These are phyloP conservation scores for Battus philenor DNA, from an alignment of 1,140 invertebrate species.

Conservation along the genomic window DNA sequence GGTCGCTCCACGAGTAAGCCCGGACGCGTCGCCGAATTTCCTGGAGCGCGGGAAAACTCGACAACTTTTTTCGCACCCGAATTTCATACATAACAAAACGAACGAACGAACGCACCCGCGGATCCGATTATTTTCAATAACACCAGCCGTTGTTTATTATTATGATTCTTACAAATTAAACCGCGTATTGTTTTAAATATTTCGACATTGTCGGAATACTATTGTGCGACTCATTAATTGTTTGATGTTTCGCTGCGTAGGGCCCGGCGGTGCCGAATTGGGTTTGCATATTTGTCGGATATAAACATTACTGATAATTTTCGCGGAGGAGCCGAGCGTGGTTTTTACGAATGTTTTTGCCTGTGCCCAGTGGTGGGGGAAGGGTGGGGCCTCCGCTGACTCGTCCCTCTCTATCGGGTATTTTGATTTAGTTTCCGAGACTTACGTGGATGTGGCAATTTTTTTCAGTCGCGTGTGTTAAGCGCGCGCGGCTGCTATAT, in stretches of 20 bases:
- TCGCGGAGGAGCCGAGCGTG: conserved; percentile 55
- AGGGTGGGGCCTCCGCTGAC: conserved; percentile 65
- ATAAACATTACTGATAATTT: conserved; percentile 68
- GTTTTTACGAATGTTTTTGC: conserved; percentile 75
- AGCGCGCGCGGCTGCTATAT: conserved; percentile 55
- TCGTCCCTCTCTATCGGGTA: conserved; percentile 73
- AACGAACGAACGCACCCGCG: conserved; percentile 19
- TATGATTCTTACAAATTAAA: conserved; percentile 57
- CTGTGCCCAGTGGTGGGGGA: conserved; percentile 56
- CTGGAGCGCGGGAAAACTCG: conserved; percentile 62
- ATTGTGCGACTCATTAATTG: conserved; percentile 36
- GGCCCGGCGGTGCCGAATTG: conserved; percentile 34
- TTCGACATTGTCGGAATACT: conserved; percentile 56
- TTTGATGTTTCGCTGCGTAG: conserved; percentile 41
- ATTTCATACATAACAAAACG: conserved; percentile 14
- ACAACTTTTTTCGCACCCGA: conserved; percentile 32
- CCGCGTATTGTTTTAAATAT: conserved; percentile 59
- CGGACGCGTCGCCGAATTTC: conserved; percentile 33
- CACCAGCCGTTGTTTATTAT: conserved; percentile 51
- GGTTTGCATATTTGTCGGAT: conserved; percentile 51
- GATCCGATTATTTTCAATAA: conserved; percentile 47
- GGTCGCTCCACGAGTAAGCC: conserved; percentile 40
- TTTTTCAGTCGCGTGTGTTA: conserved; percentile 72
- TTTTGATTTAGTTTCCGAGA: conserved; percentile 74
- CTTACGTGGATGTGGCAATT: conserved; percentile 71